Evolutionary conservation across 2,113 vertebrate genomes (phyloP), one percentile per base, ranked within the genome.

Genomic region (Hemicordylus capensis): DNA sequence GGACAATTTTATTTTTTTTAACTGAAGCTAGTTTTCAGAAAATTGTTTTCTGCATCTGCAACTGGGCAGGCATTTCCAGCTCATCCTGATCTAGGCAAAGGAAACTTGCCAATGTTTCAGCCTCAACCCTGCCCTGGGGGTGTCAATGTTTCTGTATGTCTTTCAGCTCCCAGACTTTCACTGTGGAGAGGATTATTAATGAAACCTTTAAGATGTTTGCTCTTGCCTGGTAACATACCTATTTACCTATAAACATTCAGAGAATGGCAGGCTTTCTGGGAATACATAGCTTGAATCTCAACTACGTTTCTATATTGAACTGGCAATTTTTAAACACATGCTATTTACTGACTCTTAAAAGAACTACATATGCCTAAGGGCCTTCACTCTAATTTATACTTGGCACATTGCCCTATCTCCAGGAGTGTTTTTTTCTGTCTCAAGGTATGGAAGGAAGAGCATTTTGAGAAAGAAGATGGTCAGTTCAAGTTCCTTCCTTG

Each of bases 301-400:
- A 75, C 48, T 92, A 78, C 69, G 66, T 91, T 88, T 89, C 80
- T 70, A 89, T 89, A 87, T 19, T 86, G 84, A 89, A 88, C 74
- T 92, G 88, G 91, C 91, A 89, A 85, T 74, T 63, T 92, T 79
- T 93, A 91, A 83, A 92, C 72, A 67, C 81, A 39, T 89, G 90
- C 91, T 91, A 85, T 91, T 88, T 90, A 78, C 70, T 39, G 83
- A 42, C 75, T 24, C 83, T 77, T 88, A 91, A 91, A 89, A 88
- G 87, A 88, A 39, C 66, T 63, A 28, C 56, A 11, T 72, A 19
- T 83, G 42, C 28, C 17, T 82, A 58, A 0, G 59, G 58, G 26
- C 44, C 44, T 67, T 66, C 19, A 17, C n/a, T n/a, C n/a, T n/a
- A 26, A 31, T 78, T 79, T 63, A 79, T 42, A 79, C 28, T 61